These are phyloP conservation scores for Drosophila kohkoa DNA, from an alignment of 1,140 invertebrate genomes.

Conservation along the genomic window DNA sequence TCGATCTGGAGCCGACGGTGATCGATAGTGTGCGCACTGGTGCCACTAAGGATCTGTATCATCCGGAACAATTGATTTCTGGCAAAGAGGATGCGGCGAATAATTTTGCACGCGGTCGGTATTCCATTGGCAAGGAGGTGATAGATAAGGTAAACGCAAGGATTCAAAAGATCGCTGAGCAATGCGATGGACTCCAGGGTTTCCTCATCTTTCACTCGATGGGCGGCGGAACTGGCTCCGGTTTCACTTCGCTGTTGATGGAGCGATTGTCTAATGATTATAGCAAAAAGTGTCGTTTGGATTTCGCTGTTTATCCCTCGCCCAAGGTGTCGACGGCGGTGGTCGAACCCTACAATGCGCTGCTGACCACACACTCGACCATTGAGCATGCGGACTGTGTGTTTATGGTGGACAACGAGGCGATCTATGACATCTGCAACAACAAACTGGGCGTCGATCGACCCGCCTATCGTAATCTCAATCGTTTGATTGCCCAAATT, in stretches of 20 bases:
- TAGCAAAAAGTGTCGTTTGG: constrained; percentile 89
- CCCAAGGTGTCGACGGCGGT: constrained; percentile 92
- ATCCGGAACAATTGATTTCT: constrained; percentile 90
- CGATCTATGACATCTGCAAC: constrained; percentile 93
- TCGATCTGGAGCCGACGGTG: constrained; percentile 86
- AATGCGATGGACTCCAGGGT: constrained; percentile 92
- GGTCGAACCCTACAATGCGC: constrained; percentile 94
- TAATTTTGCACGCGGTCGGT: constrained; percentile 92
- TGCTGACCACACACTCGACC: constrained; percentile 92
- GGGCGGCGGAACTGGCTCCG: constrained; percentile 92
- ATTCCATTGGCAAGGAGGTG: constrained; percentile 92
- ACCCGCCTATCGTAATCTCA: constrained; percentile 91
- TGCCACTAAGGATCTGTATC: constrained; percentile 87
- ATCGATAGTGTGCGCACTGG: constrained; percentile 88
- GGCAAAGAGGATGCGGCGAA: constrained; percentile 94
- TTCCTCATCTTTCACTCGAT: constrained; percentile 93
- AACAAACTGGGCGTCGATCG: constrained; percentile 89
- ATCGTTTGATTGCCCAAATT: constrained; percentile 90
- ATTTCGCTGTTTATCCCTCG: constrained; percentile 91
- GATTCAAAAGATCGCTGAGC: constrained; percentile 91
- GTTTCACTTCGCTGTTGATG: constrained; percentile 89
- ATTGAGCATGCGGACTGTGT: constrained; percentile 92
- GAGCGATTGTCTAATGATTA: constrained; percentile 88
- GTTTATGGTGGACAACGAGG: constrained; percentile 94
- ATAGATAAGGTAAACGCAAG: constrained; percentile 90